These are phyloP conservation scores for Gambusia holbrooki DNA, from an alignment of 2,113 vertebrate species.

Conservation along the genomic window DNA sequence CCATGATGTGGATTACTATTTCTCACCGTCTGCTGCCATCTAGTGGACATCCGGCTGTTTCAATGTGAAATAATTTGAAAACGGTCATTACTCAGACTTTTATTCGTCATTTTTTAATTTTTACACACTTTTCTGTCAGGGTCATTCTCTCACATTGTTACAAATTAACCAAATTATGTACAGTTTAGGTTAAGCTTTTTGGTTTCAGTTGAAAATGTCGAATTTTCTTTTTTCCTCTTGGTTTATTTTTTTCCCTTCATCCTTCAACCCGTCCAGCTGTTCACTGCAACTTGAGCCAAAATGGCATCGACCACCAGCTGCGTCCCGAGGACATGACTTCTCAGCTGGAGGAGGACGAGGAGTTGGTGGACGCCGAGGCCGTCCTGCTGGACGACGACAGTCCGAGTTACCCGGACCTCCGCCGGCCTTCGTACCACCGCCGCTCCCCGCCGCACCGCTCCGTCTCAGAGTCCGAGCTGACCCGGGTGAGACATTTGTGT, in stretches of 20 bases:
- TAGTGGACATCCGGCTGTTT: conserved; percentile 38
- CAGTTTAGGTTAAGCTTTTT: not conserved
- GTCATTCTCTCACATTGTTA: not conserved
- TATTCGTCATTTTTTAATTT: not conserved
- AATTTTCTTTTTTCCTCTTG: not conserved
- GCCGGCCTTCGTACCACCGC: conserved; percentile 83
- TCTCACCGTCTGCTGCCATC: conserved; percentile 56
- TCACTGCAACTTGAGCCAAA: conserved; percentile 94
- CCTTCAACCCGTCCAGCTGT: conserved; percentile 82
- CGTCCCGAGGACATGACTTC: conserved; percentile 87
- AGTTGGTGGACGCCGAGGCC: conserved; percentile 60
- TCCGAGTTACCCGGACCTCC: conserved; percentile 82
- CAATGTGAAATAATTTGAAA: not conserved
- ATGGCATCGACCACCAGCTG: conserved; percentile 91
- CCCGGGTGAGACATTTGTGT: conserved; percentile 82
- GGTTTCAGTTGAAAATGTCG: not conserved
- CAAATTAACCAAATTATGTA: not conserved
- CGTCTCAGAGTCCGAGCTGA: conserved; percentile 86
- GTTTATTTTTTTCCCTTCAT: not conserved
- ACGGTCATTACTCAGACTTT: not conserved
- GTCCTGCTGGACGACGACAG: conserved; percentile 75
- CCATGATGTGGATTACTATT: not conserved
- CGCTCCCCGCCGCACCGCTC: conserved; percentile 76
- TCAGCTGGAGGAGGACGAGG: conserved; percentile 88
- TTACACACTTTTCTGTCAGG: not conserved